phyloP scores from a whole-genome alignment of 1,140 invertebrate genomes.

The Nomia melanderi region DNA sequence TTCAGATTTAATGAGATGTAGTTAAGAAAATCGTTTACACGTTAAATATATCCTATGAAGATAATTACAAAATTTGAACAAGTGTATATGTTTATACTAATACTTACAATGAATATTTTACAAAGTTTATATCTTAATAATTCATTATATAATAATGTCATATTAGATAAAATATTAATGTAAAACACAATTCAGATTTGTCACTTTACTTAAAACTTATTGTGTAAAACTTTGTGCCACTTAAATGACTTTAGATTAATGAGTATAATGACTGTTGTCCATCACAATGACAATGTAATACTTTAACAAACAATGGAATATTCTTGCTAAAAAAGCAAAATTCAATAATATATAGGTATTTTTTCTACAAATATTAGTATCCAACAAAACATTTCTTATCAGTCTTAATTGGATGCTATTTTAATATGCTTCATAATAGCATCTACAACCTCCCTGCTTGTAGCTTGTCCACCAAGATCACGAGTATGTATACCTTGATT shows the following conservation, averaged over 20 bases:
- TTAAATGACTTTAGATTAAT: background rate
- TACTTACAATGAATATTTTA: conserved; percentile 53
- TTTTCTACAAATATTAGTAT: conserved; percentile 14
- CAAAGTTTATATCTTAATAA: conserved; percentile 41
- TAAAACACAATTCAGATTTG: conserved; percentile 18
- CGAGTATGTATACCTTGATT: conserved; percentile 90
- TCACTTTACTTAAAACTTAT: conserved; percentile 9
- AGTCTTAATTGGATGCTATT: conserved; percentile 62
- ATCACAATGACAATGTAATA: conserved; percentile 10
- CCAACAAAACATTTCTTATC: conserved; percentile 29
- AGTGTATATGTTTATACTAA: conserved; percentile 22
- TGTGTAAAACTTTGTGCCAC: conserved; percentile 29
- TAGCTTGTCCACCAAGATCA: conserved; percentile 86
- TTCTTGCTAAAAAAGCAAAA: conserved; percentile 20
- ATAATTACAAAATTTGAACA: conserved; percentile 44
- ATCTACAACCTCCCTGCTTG: conserved; percentile 86
- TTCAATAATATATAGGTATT: conserved; percentile 13
- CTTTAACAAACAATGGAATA: conserved; percentile 16
- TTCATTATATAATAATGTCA: background rate
- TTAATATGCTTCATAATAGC: conserved; percentile 85
- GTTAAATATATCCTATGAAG: conserved; percentile 11
- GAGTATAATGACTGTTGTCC: conserved; percentile 1
- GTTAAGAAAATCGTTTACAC: conserved; percentile 22
- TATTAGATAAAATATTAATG: conserved; percentile 37
- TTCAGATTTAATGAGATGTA: conserved; percentile 26